These are phyloP conservation scores for Syrphus vitripennis DNA, from an alignment of 2,888 invertebrate genomes.

Conservation along the genomic window DNA sequence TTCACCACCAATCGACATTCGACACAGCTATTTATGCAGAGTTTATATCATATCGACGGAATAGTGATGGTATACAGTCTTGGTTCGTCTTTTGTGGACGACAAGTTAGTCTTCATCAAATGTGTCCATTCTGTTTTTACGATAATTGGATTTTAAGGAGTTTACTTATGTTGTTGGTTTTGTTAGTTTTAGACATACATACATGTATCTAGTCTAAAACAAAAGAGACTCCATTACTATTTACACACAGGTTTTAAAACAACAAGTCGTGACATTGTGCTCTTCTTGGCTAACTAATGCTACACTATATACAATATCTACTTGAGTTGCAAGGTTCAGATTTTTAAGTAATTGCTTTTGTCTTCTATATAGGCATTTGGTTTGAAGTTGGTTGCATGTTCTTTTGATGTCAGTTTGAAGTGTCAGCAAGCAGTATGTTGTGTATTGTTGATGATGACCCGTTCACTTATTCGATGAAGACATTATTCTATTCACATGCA, in stretches of 20 bases:
- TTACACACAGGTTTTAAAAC: background rate
- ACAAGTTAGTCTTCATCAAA: conserved; percentile 28
- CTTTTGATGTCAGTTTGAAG: background rate
- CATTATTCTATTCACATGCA: background rate
- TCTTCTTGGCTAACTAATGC: background rate
- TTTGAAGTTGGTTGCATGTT: background rate
- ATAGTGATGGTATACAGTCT: conserved; percentile 32
- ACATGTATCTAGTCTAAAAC: background rate
- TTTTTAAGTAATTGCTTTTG: conserved; percentile 1
- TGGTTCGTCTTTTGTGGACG: conserved; percentile 4
- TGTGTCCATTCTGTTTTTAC: conserved; percentile 22
- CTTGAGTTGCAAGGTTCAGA: conserved; percentile 3
- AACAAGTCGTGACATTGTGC: conserved; percentile 25
- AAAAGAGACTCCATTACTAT: background rate
- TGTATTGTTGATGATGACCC: background rate
- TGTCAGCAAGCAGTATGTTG: background rate
- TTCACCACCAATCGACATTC: background rate
- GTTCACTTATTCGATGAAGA: conserved; percentile 5
- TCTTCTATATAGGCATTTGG: no score
- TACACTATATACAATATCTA: background rate
- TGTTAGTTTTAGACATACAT: no score
- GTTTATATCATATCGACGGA: conserved; percentile 34
- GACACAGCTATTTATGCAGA: background rate
- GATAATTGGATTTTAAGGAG: conserved; percentile 30
- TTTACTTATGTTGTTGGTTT: background rate